These are phyloP conservation scores for Lutjanus argentimaculatus DNA, from an alignment of 2,797 vertebrate species.

Conservation along the genomic window DNA sequence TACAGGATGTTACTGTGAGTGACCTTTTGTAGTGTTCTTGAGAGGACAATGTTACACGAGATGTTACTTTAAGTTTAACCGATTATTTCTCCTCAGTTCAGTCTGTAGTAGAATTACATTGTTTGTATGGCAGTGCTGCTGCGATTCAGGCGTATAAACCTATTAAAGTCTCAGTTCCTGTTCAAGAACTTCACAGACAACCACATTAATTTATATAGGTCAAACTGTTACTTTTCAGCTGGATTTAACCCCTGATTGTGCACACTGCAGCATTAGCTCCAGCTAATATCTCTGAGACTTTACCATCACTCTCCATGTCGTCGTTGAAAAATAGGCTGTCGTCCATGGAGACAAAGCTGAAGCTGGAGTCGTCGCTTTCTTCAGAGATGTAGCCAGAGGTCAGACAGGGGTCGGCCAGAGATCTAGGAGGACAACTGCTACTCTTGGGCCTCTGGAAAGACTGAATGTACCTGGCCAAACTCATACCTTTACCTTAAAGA, in stretches of 20 bases:
- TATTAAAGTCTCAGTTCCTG: neutral
- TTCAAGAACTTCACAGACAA: neutral
- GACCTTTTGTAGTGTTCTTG: neutral
- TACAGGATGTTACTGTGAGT: neutral
- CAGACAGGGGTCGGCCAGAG: constrained; percentile 76
- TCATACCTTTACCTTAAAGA: constrained; percentile 86
- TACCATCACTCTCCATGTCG: constrained; percentile 94
- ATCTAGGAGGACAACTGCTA: constrained; percentile 65
- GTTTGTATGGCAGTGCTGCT: neutral
- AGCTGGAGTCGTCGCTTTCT: constrained; percentile 88
- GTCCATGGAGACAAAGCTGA: constrained; percentile 81
- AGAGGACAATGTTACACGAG: neutral
- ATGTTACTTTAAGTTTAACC: neutral
- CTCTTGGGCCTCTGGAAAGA: constrained; percentile 86
- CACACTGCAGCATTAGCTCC: neutral
- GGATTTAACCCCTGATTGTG: too few relatives aligned
- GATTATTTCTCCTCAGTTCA: constrained; percentile 2
- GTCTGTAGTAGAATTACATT: neutral
- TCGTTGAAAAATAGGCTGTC: constrained; percentile 87
- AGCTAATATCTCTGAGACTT: neutral
- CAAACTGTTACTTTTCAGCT: neutral
- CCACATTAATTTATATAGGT: too few relatives aligned
- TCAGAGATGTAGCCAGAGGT: constrained; percentile 88
- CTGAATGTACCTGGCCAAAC: constrained; percentile 89
- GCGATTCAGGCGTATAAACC: neutral